Conservation (phyloP, 1,140 invertebrate species). For the Drosophila carrolli region DNA sequence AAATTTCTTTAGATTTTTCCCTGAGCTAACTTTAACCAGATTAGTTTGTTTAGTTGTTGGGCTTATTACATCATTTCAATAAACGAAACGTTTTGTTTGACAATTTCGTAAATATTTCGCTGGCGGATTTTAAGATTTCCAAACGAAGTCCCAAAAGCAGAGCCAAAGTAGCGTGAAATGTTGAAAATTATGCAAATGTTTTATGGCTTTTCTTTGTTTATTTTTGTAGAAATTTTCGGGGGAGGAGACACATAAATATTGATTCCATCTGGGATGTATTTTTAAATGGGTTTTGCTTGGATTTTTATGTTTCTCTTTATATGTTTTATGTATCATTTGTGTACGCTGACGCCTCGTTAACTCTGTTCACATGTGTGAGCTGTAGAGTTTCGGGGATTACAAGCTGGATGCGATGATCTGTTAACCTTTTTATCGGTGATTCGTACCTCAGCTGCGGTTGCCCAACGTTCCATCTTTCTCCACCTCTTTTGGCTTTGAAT, state of each 20-base stretch:
- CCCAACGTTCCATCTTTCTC: conserved; percentile 32
- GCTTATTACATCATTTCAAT: conserved; percentile 53
- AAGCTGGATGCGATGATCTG: conserved; percentile 32
- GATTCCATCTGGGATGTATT: conserved; percentile 24
- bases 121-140: conserved; percentile 60
- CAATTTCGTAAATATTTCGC: conserved; percentile 69
- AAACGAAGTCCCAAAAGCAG: conserved; percentile 19
- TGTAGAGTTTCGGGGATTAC: conserved; percentile 8
- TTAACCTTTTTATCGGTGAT: conserved; percentile 29
- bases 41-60: conserved; percentile 41
- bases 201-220: conserved; percentile 67
- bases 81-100: conserved; percentile 50
- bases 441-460: conserved; percentile 22
- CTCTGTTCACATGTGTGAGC: conserved; percentile 1
- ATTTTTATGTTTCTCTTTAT: conserved; percentile 28
- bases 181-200: conserved; percentile 71
- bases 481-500: conserved; percentile 14
- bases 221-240: conserved; percentile 45
- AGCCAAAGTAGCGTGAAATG: conserved; percentile 48
- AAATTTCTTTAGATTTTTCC: conserved; percentile 49
- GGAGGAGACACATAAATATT: conserved; percentile 43
- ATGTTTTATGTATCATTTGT: conserved; percentile 41
- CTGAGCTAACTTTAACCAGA: conserved; percentile 37
- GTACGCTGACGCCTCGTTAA: conserved; percentile 44
- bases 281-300: conserved; percentile 34